A percentile compares a stretch with the other conserved stretches of the same genome.
phyloP scores from a whole-genome alignment of 2,113 vertebrate species.

The Cavia porcellus region DNA sequence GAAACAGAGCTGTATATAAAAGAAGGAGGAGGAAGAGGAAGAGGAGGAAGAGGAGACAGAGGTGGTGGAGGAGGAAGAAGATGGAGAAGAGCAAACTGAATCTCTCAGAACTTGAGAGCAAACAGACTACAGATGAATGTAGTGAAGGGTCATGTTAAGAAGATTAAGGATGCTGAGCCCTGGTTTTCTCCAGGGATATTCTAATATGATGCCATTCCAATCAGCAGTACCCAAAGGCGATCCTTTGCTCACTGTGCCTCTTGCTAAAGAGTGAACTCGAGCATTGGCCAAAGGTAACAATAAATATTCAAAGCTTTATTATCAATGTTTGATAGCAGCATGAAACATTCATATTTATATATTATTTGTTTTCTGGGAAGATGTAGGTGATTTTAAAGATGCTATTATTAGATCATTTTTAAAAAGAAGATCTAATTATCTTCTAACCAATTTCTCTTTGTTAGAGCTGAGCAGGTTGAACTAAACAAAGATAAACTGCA shows the following conservation, averaged over 20 bases:
- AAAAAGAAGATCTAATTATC: constrained; percentile 82
- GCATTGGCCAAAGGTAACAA: constrained; percentile 88
- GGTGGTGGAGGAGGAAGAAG: neutral
- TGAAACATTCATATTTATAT: constrained; percentile 89
- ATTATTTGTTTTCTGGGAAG: constrained; percentile 79
- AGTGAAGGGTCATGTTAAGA: constrained; percentile 85
- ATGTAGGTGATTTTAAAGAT: constrained; percentile 77
- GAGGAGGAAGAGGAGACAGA: too few species aligned
- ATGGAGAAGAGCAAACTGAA: constrained; percentile 50
- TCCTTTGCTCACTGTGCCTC: constrained; percentile 74
- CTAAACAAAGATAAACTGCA: constrained; percentile 57
- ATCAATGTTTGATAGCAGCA: constrained; percentile 89
- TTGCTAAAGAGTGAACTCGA: constrained; percentile 79
- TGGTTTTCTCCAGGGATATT: constrained; percentile 83
- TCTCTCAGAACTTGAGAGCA: constrained; percentile 85
- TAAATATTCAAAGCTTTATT: constrained; percentile 91
- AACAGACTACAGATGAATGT: constrained; percentile 83
- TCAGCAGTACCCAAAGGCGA: constrained; percentile 88
- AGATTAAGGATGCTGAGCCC: constrained; percentile 83
- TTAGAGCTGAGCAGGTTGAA: constrained; percentile 36
- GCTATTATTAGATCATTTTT: constrained; percentile 74
- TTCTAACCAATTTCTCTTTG: constrained; percentile 72
- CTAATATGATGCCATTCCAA: constrained; percentile 76
- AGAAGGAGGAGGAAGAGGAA: neutral
- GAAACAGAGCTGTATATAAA: constrained; percentile 80